Evolutionary conservation across 2,113 vertebrate species (phyloP).

Genomic region (Clinocottus analis): DNA sequence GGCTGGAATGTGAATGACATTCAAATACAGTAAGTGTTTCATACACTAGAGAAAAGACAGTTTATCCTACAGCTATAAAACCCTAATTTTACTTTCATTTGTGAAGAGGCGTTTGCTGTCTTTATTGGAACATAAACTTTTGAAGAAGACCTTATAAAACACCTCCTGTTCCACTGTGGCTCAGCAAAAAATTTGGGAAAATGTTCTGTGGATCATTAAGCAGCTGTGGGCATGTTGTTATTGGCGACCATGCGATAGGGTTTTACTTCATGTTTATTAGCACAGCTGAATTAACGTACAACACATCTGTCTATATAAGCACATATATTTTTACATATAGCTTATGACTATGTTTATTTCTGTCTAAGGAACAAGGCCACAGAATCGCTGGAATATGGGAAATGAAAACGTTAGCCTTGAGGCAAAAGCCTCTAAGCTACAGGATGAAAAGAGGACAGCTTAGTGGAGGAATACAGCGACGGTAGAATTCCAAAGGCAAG

Average conservation of each 20-base stretch:
- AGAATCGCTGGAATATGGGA: conserved; percentile 36
- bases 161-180: conserved; percentile 29
- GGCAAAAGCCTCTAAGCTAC: conserved; percentile 66
- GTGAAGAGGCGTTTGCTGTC: conserved; percentile 28
- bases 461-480: conserved; percentile 51
- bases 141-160: conserved; percentile 40
- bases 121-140: conserved; percentile 44
- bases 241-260: conserved; percentile 40
- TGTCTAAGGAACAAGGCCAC: conserved; percentile 1
- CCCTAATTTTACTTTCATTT: conserved; percentile 35
- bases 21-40: conserved; percentile 11
- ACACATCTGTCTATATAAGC: conserved; percentile 16
- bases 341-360: conserved; percentile 32
- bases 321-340: conserved; percentile 38
- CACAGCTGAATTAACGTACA: conserved; percentile 21
- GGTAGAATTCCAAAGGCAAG: conserved; percentile 74
- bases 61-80: conserved; percentile 18
- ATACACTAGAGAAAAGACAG: neutral
- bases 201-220: conserved; percentile 67
- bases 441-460: conserved; percentile 67
- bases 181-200: conserved; percentile 37
- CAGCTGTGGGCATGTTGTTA: conserved; percentile 30
- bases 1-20: conserved; percentile 27
- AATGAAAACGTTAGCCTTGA: conserved; percentile 60
- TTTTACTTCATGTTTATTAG: conserved; percentile 34